phyloP scores from a whole-genome alignment of 2,113 vertebrate species.

The Planiliza haematocheilus region DNA sequence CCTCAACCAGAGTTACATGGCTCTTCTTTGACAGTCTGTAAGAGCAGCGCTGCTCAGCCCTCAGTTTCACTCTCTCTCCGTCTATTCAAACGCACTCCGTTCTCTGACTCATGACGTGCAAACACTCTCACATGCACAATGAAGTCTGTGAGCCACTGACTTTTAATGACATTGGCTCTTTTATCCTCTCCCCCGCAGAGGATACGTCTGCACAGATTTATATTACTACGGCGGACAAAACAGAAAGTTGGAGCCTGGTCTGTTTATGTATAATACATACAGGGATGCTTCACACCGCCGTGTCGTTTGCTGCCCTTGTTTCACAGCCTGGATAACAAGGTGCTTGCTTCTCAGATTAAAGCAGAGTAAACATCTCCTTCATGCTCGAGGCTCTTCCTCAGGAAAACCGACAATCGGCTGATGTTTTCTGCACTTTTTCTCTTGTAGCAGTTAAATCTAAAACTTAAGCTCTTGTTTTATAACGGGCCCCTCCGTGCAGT shows the following conservation, averaged over 20 bases:
- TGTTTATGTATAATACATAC: slow-evolving; percentile 43
- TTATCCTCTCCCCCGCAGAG: slow-evolving; percentile 41
- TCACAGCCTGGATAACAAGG: slow-evolving; percentile 10
- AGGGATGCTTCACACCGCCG: slow-evolving; percentile 2
- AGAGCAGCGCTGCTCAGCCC: slow-evolving; percentile 8
- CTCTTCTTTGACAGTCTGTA: slow-evolving; percentile 22
- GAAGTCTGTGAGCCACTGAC: slow-evolving; percentile 50
- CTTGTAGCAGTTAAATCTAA: slow-evolving; percentile 22
- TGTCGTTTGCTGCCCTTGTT: slow-evolving; percentile 14
- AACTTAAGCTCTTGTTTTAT: slow-evolving; percentile 40
- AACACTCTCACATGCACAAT: slow-evolving; percentile 39
- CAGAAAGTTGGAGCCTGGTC: slow-evolving; percentile 10
- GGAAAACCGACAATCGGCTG: slow-evolving; percentile 31
- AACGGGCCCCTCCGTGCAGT: slow-evolving; percentile 6
- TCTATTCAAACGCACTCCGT: slow-evolving; percentile 46
- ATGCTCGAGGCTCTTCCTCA: slow-evolving; percentile 25
- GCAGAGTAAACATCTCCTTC: slow-evolving; percentile 13
- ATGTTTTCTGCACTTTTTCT: slow-evolving; percentile 21
- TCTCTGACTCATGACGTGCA: slow-evolving; percentile 50
- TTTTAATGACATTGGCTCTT: slow-evolving; percentile 54
- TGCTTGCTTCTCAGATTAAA: slow-evolving; percentile 23
- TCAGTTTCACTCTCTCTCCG: slow-evolving; percentile 36
- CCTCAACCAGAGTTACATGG: slow-evolving; percentile 18
- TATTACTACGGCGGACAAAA: slow-evolving; percentile 25
- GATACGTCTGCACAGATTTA: slow-evolving; percentile 44